phyloP scores from a whole-genome alignment of 2,888 invertebrate genomes.

The Silvanus unidentatus region DNA sequence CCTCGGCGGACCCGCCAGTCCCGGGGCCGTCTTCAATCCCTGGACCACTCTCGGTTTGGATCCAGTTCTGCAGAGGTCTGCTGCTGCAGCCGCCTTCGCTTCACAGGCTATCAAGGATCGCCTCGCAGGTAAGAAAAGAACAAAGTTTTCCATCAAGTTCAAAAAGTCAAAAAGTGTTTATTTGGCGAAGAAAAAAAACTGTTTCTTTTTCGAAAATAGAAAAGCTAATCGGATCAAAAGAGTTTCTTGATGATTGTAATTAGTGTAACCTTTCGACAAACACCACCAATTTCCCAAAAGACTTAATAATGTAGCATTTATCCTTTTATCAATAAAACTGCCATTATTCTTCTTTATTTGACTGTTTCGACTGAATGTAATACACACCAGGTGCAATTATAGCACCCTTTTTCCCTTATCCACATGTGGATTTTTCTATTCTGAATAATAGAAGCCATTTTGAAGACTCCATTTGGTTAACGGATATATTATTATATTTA shows the following conservation, averaged over 20 bases:
- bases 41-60: conserved; percentile 53
- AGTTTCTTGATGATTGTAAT: neutral
- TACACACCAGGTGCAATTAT: no score
- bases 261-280: no score
- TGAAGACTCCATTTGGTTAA: conserved; percentile 32
- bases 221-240: no score
- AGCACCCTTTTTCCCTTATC: neutral
- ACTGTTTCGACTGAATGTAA: no score
- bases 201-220: no score
- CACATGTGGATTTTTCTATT: conserved; percentile 7
- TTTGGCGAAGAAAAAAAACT: no score
- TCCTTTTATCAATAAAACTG: no score
- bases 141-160: neutral
- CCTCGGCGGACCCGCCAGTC: conserved; percentile 50
- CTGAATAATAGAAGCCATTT: conserved; percentile 25
- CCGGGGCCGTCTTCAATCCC: conserved; percentile 41
- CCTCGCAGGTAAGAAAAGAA: conserved; percentile 58
- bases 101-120: conserved; percentile 79
- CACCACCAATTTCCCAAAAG: no score
- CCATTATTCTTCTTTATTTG: no score
- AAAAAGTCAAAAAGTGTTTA: no score
- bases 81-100: conserved; percentile 67
- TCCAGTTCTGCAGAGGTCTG: conserved; percentile 59
- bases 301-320: no score
- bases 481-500: conserved; percentile 23